Conservation (phyloP, 2,797 vertebrate genomes). For the Glossophaga mutica region DNA sequence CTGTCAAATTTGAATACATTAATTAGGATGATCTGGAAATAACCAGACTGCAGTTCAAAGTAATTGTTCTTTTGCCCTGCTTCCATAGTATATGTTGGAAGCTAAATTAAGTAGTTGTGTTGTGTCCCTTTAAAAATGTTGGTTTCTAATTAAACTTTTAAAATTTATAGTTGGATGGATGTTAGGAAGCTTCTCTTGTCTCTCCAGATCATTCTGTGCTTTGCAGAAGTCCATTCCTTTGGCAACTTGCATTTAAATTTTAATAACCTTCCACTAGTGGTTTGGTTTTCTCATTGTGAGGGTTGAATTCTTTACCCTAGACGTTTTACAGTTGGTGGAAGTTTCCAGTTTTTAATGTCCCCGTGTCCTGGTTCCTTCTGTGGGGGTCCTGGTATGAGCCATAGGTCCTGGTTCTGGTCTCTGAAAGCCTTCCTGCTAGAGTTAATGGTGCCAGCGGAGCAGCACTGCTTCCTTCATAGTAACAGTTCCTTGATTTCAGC, state of each 20-base stretch:
- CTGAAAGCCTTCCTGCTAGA: neutral
- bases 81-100: neutral
- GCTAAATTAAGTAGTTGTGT: neutral
- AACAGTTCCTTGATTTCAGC: neutral
- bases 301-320: neutral
- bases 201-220: neutral
- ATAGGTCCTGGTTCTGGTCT: neutral
- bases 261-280: neutral
- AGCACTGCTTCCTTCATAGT: neutral
- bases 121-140: neutral
- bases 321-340: neutral
- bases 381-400: neutral
- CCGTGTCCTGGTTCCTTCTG: neutral
- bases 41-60: neutral
- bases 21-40: neutral
- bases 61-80: neutral
- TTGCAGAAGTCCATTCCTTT: neutral
- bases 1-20: constrained; percentile 27
- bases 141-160: neutral
- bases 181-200: neutral
- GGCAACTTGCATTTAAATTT: neutral
- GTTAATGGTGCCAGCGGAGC: neutral
- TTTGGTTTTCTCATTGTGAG: neutral
- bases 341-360: neutral
- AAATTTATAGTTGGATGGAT: neutral